Conservation (phyloP, 2,113 vertebrate species). For the Dendrocopos noguchii region DNA sequence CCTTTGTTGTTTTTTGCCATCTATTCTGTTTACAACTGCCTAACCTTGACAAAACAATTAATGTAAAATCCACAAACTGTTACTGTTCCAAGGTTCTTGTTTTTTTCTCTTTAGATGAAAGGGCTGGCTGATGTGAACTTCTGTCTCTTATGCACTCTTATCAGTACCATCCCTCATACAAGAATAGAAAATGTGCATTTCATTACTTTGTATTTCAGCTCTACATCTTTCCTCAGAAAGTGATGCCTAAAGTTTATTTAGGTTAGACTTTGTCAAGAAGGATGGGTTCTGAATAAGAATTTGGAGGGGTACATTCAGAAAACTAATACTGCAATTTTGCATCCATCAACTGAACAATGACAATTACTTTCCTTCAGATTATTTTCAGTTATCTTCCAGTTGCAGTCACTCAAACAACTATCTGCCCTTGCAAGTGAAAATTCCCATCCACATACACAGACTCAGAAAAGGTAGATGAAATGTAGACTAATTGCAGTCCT, state of each 20-base stretch:
- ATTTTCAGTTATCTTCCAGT: background rate
- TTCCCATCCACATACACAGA: background rate
- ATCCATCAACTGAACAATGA: background rate
- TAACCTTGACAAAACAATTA: conserved; percentile 14
- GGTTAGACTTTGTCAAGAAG: background rate
- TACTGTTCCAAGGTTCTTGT: background rate
- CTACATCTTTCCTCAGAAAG: background rate
- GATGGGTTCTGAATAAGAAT: background rate
- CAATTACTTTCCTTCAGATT: background rate
- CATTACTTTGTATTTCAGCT: background rate
- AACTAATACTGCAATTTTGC: background rate
- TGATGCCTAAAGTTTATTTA: background rate
- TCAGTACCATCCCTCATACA: background rate
- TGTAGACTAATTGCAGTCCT: background rate
- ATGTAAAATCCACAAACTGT: background rate
- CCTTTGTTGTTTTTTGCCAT: background rate
- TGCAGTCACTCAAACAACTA: background rate
- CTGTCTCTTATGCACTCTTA: background rate
- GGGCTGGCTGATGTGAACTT: background rate
- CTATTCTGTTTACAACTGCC: background rate
- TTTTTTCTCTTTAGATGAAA: background rate
- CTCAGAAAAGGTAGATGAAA: background rate
- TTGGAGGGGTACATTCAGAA: background rate
- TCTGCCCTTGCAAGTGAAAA: background rate
- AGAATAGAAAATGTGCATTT: background rate